Conservation (phyloP, 2,888 invertebrate species). For the Troides helena region DNA sequence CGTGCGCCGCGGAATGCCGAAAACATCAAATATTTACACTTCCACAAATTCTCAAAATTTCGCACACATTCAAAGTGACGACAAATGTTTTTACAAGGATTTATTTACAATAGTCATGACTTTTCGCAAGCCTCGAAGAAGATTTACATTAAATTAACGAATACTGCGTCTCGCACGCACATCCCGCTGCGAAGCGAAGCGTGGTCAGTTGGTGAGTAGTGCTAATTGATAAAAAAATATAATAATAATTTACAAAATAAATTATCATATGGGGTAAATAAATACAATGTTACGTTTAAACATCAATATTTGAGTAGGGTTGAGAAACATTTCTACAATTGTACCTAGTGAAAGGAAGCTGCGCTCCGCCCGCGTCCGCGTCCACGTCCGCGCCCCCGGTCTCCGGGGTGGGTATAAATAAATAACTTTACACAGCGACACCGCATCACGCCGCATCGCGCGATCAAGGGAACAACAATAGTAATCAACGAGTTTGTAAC, state of each 20-base stretch:
- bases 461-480: conserved; percentile 12
- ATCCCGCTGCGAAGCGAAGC: conserved; percentile 9
- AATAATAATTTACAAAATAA: conserved; percentile 33
- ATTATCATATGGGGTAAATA: conserved; percentile 33
- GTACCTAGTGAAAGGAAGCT: background rate
- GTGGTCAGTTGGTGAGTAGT: conserved; percentile 22
- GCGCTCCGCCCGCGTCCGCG: background rate
- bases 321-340: conserved; percentile 19
- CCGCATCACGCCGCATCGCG: background rate
- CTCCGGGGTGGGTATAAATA: conserved; percentile 11
- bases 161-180: conserved; percentile 28
- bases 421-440: conserved; percentile 22
- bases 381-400: background rate
- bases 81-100: conserved; percentile 31
- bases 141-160: conserved; percentile 26
- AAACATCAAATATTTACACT: conserved; percentile 66
- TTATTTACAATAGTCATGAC: conserved; percentile 36
- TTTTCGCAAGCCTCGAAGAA: conserved; percentile 14
- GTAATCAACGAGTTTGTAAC: conserved; percentile 19
- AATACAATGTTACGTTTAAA: conserved; percentile 28
- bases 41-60: no score
- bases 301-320: conserved; percentile 16
- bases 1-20: conserved; percentile 61
- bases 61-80: conserved; percentile 31
- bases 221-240: background rate